These are phyloP conservation scores for Prochilodus magdalenae DNA, from an alignment of 2,113 vertebrate genomes.

Conservation along the genomic window DNA sequence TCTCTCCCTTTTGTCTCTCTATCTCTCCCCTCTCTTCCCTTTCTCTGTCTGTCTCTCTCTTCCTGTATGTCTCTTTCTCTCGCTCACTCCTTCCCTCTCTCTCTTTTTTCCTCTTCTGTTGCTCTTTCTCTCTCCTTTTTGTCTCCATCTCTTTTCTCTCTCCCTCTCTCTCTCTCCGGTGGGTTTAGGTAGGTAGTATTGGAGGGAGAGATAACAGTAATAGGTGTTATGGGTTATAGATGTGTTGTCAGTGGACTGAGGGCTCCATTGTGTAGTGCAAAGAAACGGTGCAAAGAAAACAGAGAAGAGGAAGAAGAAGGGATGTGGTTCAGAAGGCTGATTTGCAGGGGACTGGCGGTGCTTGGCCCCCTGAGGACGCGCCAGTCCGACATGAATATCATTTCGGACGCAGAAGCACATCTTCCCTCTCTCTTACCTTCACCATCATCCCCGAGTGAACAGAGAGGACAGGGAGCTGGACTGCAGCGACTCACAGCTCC, in stretches of 20 bases:
- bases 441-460: neutral
- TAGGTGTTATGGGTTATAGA: slow-evolving; percentile 40
- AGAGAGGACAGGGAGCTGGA: neutral
- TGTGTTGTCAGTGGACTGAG: slow-evolving; percentile 55
- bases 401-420: slow-evolving; percentile 23
- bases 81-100: neutral
- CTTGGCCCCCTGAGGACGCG: slow-evolving; percentile 35
- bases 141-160: neutral
- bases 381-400: slow-evolving; percentile 17
- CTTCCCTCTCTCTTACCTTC: neutral
- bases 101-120: too few relatives aligned
- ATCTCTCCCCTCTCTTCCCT: neutral
- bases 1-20: neutral
- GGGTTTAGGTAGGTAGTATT: too few relatives aligned
- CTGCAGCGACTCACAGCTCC: too few relatives aligned
- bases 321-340: slow-evolving; percentile 31
- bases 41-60: neutral
- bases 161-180: too few relatives aligned
- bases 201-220: too few relatives aligned
- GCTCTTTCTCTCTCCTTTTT: neutral
- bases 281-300: neutral
- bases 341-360: slow-evolving; percentile 6
- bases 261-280: slow-evolving; percentile 60
- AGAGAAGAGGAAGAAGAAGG: neutral
- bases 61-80: neutral